A percentile compares a stretch with the other conserved stretches of the same genome.
Conservation (phyloP, 2,888 invertebrate species). For the Alentia gelatinosa region DNA sequence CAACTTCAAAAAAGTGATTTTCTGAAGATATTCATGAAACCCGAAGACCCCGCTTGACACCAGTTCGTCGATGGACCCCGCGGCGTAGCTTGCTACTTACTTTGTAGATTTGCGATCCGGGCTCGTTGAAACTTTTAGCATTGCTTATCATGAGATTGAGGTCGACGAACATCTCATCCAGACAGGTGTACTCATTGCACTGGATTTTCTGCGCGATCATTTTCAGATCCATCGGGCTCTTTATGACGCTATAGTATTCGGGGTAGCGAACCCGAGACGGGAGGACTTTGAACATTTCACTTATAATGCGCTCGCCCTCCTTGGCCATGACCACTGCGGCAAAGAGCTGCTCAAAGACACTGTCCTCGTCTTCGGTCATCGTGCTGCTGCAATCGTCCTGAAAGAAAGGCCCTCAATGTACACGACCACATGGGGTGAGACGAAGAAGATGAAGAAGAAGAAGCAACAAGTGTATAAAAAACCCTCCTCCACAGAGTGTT, state of each 20-base stretch:
- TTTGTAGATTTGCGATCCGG: slow-evolving; percentile 97
- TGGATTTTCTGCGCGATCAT: slow-evolving; percentile 95
- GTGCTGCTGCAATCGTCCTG: slow-evolving; percentile 48
- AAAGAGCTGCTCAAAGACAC: slow-evolving; percentile 91
- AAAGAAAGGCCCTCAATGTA: slow-evolving; percentile 9
- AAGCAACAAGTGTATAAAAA: not conserved
- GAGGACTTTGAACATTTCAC: slow-evolving; percentile 93
- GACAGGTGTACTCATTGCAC: slow-evolving; percentile 88
- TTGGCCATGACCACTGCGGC: slow-evolving; percentile 92
- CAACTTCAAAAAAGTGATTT: too few species aligned
- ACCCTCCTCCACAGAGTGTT: not conserved
- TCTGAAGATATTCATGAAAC: too few species aligned
- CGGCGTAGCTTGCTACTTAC: slow-evolving; percentile 76
- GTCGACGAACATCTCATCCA: slow-evolving; percentile 94
- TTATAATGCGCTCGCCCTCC: slow-evolving; percentile 88
- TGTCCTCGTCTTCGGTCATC: slow-evolving; percentile 82
- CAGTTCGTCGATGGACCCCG: not conserved
- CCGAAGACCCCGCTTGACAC: too few species aligned
- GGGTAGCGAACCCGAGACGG: slow-evolving; percentile 95
- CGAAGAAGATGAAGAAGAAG: not conserved
- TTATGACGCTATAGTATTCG: slow-evolving; percentile 96
- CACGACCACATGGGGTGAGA: not conserved
- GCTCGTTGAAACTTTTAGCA: slow-evolving; percentile 97
- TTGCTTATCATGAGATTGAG: slow-evolving; percentile 94
- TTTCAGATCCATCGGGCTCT: slow-evolving; percentile 96